Conservation (phyloP, 2,113 vertebrate species). For the Zosterops lateralis region DNA sequence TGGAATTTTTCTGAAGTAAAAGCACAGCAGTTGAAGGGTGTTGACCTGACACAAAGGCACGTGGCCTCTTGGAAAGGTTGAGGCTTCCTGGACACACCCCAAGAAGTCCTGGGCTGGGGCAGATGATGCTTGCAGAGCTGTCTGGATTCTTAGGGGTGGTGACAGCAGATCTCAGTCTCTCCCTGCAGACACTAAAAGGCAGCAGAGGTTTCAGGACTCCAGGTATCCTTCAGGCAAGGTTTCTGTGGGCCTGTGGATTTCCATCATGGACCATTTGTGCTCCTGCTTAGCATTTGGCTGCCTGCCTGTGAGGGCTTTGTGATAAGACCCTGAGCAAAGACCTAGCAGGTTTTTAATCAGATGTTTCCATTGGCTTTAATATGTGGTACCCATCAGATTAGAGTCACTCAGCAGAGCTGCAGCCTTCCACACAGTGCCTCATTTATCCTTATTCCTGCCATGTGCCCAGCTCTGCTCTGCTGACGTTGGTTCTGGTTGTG, state of each 20-base stretch:
- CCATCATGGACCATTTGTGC: background rate
- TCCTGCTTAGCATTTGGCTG: background rate
- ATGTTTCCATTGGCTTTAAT: slow-evolving; percentile 43
- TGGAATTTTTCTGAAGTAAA: background rate
- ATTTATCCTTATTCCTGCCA: background rate
- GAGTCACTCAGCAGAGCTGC: background rate
- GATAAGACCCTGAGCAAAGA: background rate
- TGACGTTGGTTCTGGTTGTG: background rate
- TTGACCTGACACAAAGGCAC: background rate
- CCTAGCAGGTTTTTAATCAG: slow-evolving; percentile 19
- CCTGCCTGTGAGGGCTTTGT: background rate
- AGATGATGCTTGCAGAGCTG: background rate
- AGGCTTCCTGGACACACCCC: background rate
- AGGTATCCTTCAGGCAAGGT: background rate
- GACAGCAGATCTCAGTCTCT: background rate
- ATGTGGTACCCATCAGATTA: slow-evolving; percentile 4
- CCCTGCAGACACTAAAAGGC: background rate
- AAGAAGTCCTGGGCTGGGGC: background rate
- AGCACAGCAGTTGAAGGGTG: background rate
- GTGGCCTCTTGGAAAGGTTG: background rate
- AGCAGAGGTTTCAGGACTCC: background rate
- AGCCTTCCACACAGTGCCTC: background rate
- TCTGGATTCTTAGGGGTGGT: background rate
- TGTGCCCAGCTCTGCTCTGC: background rate
- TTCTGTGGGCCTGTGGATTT: background rate